Conservation (phyloP, 2,888 invertebrate species). For the Temnothorax unifasciatus region DNA sequence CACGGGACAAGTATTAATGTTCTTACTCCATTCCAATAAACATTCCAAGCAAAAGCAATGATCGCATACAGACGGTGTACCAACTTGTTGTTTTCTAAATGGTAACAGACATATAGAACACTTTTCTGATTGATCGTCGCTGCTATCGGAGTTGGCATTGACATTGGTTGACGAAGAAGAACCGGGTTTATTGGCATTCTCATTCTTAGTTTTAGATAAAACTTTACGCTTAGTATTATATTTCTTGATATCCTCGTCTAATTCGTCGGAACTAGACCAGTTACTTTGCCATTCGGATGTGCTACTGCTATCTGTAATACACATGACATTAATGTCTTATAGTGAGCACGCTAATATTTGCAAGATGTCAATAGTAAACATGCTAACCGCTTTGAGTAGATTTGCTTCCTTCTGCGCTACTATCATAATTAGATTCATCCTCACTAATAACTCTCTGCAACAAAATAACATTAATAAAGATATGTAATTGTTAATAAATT, state of each 20-base stretch:
- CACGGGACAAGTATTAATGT: constrained; percentile 97
- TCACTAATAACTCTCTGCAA: constrained; percentile 88
- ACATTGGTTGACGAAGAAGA: constrained; percentile 49
- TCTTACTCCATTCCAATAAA: constrained; percentile 97
- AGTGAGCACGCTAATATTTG: not conserved
- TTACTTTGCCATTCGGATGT: constrained; percentile 83
- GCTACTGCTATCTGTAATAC: constrained; percentile 66
- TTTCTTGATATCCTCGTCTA: constrained; percentile 56
- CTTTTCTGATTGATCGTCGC: constrained; percentile 92
- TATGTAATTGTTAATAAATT: not conserved
- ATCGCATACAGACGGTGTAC: constrained; percentile 94
- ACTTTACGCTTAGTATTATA: constrained; percentile 57
- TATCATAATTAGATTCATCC: constrained; percentile 84
- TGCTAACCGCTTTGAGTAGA: constrained; percentile 69
- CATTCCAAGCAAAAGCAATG: constrained; percentile 96
- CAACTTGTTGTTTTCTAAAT: constrained; percentile 93
- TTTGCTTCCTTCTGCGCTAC: constrained; percentile 65
- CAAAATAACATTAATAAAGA: constrained; percentile 29
- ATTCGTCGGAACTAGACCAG: constrained; percentile 81
- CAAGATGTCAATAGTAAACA: not conserved
- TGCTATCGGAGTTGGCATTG: constrained; percentile 87
- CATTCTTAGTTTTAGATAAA: constrained; percentile 62
- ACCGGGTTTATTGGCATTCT: constrained; percentile 39
- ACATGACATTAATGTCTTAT: not conserved
- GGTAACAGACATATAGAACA: constrained; percentile 96